These are phyloP conservation scores for Nipponacmea schrenckii DNA, from an alignment of 2,888 invertebrate genomes.

Conservation along the genomic window DNA sequence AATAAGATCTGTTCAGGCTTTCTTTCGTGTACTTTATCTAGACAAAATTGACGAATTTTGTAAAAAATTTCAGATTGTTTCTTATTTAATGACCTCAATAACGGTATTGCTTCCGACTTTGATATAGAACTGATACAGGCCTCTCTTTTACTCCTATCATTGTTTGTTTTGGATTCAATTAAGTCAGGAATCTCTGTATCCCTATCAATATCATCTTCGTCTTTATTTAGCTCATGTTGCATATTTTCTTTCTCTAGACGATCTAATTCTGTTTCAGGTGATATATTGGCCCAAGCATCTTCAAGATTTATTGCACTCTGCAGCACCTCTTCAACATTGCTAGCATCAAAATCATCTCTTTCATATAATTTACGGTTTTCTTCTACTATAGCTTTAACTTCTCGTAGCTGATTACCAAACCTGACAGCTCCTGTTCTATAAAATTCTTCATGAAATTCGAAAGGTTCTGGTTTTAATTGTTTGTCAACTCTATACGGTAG, in stretches of 20 bases:
- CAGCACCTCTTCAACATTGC: neutral
- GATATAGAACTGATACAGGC: neutral
- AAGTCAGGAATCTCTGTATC: neutral
- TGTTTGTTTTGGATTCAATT: neutral
- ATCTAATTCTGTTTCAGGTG: neutral
- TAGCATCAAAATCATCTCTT: neutral
- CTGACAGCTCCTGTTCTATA: neutral
- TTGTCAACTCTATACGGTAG: neutral
- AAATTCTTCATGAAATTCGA: neutral
- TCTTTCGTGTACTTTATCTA: neutral
- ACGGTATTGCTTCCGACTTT: neutral
- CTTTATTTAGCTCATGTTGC: neutral
- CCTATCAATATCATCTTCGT: neutral
- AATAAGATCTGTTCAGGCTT: conserved; percentile 8
- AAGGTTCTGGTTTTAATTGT: neutral
- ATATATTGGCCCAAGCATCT: conserved; percentile 15
- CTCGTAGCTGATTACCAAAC: neutral
- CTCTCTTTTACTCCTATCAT: neutral
- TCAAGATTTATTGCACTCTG: neutral
- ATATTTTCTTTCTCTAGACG: neutral
- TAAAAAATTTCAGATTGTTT: conserved; percentile 23
- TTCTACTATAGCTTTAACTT: neutral
- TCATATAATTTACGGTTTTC: neutral
- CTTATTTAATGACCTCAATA: conserved; percentile 16
- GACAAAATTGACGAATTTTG: conserved; percentile 19